Base-by-base conservation (phyloP, 92 coral and sea anemone species). In the Phenganax marumi region DNA sequence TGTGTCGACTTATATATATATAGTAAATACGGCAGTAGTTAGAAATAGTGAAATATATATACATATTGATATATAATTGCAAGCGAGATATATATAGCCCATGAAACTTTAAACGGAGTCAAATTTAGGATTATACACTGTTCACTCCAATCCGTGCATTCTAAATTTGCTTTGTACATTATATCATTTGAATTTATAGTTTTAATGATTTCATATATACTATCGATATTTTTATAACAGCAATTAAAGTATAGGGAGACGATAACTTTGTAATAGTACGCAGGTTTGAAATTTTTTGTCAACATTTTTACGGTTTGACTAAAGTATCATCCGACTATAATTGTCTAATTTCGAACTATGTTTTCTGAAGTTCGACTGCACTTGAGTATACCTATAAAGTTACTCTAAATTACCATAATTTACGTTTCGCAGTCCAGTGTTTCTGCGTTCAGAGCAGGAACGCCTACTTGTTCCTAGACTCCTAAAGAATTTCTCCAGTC, bases 381-480 rank as follows among this genome's bases (percentile, higher is more conserved):
- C 62, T 56, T 9, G 18, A 12, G 62, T 56, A 52, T 52, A 14
- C 57, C 57, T 8, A 14, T 52, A 52, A 52, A 8, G 57, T 52
- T 52, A 14, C 57, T 8, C 8, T 52, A 14, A 8, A 58, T 58
- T 58, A 16, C 43, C 70, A 64, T 64, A 64, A 64, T 22, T 25
- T 10, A 64, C 26, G 43, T 22, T 62, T 18, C 69, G 69, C 69
- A 62, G 70, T 64, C 25, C 70, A 64, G 43, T 22, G 70, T 21
- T 21, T 64, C 10, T 14, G 70, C 43, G 70, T 14, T 64, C 70
- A 22, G 70, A 9, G 70, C 70, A 64, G 70, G 70, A 64, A 64
- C 70, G 70, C 70, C 70, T 64, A 58, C 47, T 64, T 64, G 70
- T 64, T 64, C 47, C 70, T 25, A 64, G 70, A 64, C 70, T 64